A percentile compares a stretch with the other conserved stretches of the same genome.
phyloP scores from a whole-genome alignment of 2,797 vertebrate species.

The Ispidina picta region DNA sequence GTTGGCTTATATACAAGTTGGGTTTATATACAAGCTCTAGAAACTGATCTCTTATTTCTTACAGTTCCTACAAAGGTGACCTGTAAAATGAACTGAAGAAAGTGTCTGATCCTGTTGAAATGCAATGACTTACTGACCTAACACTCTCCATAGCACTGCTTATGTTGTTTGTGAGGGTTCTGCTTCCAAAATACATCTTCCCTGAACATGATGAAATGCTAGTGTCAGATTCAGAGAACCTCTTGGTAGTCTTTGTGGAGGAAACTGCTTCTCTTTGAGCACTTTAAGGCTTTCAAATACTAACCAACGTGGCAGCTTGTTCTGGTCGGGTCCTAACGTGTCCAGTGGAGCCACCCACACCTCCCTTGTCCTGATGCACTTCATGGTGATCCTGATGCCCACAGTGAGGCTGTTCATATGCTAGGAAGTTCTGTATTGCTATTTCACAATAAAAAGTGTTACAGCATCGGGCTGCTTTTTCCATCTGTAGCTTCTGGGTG shows the following conservation, averaged over 20 bases:
- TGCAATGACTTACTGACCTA: constrained; percentile 59
- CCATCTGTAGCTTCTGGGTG: constrained; percentile 70
- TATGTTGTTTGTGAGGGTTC: constrained; percentile 68
- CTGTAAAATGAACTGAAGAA: constrained; percentile 65
- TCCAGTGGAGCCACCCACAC: constrained; percentile 57
- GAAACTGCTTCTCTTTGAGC: constrained; percentile 74
- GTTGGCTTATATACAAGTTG: constrained; percentile 72
- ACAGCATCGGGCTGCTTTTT: constrained; percentile 70
- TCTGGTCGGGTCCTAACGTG: constrained; percentile 62
- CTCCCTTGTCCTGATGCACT: constrained; percentile 72
- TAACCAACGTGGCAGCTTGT: constrained; percentile 73
- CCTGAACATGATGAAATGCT: constrained; percentile 41
- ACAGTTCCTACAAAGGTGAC: constrained; percentile 63
- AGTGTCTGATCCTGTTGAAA: constrained; percentile 64
- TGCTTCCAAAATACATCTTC: constrained; percentile 69
- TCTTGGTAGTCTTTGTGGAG: constrained; percentile 62
- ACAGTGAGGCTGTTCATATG: constrained; percentile 56
- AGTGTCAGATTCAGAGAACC: constrained; percentile 65
- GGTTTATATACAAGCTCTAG: constrained; percentile 51
- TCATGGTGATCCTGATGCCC: constrained; percentile 28
- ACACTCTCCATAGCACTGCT: constrained; percentile 68
- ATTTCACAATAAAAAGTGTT: constrained; percentile 69
- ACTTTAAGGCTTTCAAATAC: constrained; percentile 76
- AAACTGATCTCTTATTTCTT: constrained; percentile 67
- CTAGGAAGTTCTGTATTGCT: constrained; percentile 69